Percentiles rank a stretch among this genome's conserved stretches.
phyloP scores from a whole-genome alignment of 2,797 vertebrate genomes.

The Euphonia xanthogaster region DNA sequence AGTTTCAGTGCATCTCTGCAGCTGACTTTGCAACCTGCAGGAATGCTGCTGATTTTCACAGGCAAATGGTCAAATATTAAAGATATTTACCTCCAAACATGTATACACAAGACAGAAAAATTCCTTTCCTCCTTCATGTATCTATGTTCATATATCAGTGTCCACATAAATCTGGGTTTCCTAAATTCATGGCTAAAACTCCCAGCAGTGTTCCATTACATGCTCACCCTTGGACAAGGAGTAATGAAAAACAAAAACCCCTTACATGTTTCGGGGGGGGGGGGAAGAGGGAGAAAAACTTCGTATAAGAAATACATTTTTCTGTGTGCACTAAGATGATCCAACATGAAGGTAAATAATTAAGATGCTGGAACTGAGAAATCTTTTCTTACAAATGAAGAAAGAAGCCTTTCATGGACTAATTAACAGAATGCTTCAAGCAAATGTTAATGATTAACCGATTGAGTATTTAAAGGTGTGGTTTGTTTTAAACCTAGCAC shows the following conservation, averaged over 20 bases:
- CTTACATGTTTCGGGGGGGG: background rate
- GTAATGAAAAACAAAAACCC: background rate
- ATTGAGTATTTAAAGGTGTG: conserved; percentile 17
- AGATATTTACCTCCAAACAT: background rate
- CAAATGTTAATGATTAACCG: conserved; percentile 28
- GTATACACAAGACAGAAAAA: background rate
- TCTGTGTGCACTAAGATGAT: background rate
- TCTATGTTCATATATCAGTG: background rate
- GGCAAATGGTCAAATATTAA: background rate
- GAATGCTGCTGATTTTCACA: background rate
- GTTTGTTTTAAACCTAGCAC: background rate
- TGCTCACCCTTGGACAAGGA: background rate
- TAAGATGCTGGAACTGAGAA: background rate
- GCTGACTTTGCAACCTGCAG: background rate
- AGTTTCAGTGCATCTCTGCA: background rate
- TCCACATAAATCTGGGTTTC: background rate
- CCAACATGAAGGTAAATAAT: background rate
- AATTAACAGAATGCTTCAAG: conserved; percentile 40
- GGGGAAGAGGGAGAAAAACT: background rate
- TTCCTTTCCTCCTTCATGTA: background rate
- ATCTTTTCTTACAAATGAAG: background rate
- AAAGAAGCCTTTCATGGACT: conserved; percentile 17
- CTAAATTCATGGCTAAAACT: background rate
- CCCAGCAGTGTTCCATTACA: background rate
- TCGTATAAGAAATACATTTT: background rate